Conservation (phyloP, 2,797 vertebrate species). For the Botia kubotai region DNA sequence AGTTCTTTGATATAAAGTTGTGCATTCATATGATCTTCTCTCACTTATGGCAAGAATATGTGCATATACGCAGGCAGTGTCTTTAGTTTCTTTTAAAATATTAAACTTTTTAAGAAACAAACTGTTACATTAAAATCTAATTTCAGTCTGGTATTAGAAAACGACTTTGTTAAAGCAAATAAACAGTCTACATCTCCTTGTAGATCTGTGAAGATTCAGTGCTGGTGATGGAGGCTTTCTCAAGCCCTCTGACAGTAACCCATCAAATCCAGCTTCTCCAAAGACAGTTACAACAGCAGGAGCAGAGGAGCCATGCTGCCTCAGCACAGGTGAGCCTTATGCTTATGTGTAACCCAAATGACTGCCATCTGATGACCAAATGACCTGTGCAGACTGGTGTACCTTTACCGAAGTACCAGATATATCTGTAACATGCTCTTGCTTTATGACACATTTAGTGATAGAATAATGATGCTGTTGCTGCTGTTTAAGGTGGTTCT, state of each 20-base stretch:
- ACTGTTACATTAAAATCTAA: too few species aligned
- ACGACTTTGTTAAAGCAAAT: not conserved
- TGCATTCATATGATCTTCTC: not conserved
- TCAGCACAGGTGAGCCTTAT: constrained; percentile 86
- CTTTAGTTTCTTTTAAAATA: not conserved
- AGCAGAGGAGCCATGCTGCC: constrained; percentile 91
- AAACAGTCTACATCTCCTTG: not conserved
- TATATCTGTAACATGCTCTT: not conserved
- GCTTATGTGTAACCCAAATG: constrained; percentile 1
- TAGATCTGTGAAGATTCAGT: constrained; percentile 75
- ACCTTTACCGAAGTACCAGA: too few species aligned
- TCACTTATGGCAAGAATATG: not conserved
- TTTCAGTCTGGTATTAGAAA: too few species aligned
- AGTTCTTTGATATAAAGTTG: not conserved
- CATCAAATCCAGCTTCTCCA: constrained; percentile 92
- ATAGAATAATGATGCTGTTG: not conserved
- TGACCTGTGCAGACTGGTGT: too few species aligned
- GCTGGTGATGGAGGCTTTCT: constrained; percentile 72
- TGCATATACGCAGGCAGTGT: not conserved
- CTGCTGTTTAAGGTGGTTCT: constrained; percentile 82
- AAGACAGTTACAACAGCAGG: constrained; percentile 94
- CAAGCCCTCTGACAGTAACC: constrained; percentile 80
- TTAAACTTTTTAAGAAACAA: not conserved
- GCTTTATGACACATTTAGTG: not conserved
- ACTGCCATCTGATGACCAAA: not conserved